Percentiles rank a stretch among this genome's conserved stretches.
These are phyloP conservation scores for Formica selysi DNA, from an alignment of 1,140 invertebrate species.

Conservation along the genomic window DNA sequence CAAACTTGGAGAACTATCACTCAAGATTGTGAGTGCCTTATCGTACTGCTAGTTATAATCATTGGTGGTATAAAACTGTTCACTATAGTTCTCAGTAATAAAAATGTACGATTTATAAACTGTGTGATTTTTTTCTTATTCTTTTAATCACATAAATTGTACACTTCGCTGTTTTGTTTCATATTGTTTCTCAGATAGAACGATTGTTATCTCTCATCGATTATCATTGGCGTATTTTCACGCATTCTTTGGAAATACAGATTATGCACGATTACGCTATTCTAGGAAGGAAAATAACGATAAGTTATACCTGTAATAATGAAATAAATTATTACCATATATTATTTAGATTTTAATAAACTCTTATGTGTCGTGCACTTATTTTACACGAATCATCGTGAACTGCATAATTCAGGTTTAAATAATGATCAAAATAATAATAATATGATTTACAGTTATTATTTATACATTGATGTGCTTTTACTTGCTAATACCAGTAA, in stretches of 20 bases:
- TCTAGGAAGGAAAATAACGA: conserved; percentile 4
- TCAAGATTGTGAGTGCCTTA: conserved; percentile 23
- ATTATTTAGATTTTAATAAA: background rate
- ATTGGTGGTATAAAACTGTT: background rate
- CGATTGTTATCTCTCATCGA: conserved; percentile 15
- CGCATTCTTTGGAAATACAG: conserved; percentile 14
- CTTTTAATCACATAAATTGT: background rate
- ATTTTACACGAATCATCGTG: background rate
- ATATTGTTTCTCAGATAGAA: background rate
- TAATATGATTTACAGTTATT: conserved; percentile 22
- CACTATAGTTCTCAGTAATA: conserved; percentile 5
- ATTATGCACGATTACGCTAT: conserved; percentile 42
- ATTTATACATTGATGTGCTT: conserved; percentile 21
- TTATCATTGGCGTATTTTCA: conserved; percentile 32
- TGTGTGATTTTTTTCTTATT: too few species aligned
- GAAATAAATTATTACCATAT: background rate
- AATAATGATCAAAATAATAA: background rate
- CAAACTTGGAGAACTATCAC: conserved; percentile 9
- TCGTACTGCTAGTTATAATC: background rate
- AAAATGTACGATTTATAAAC: conserved; percentile 8
- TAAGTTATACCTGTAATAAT: conserved; percentile 23
- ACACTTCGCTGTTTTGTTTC: background rate
- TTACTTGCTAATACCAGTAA: conserved; percentile 19
- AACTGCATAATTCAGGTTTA: background rate
- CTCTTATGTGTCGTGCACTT: background rate